Conservation (phyloP, 1,140 invertebrate species). For the Prorops nasuta region DNA sequence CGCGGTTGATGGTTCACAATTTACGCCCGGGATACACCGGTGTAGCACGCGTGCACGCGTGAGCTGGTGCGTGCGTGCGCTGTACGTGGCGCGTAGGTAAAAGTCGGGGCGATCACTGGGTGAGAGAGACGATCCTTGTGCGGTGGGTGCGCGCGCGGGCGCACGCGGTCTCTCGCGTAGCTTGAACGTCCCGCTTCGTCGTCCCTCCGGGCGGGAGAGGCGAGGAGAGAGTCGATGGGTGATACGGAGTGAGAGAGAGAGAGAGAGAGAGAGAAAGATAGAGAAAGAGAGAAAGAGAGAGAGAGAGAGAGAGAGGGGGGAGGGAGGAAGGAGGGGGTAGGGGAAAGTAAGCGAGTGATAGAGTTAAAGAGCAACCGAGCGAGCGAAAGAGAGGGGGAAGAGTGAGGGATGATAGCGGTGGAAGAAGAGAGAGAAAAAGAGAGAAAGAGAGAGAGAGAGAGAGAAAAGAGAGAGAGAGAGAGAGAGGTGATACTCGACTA, state of each 20-base stretch:
- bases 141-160: conserved; percentile 1
- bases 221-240: conserved; percentile 2
- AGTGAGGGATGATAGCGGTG: too few relatives aligned
- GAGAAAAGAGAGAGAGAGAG: conserved; percentile 6
- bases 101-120: too few relatives aligned
- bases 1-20: too few relatives aligned
- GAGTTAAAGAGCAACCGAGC: conserved; percentile 1
- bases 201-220: too few relatives aligned
- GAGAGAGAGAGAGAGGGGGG: neutral
- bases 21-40: too few relatives aligned
- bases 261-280: too few relatives aligned
- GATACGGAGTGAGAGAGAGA: neutral
- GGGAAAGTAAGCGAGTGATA: neutral
- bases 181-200: too few relatives aligned
- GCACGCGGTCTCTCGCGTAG: neutral
- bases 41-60: neutral
- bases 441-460: neutral
- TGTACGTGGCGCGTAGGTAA: neutral
- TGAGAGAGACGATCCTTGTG: too few relatives aligned
- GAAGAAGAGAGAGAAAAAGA: neutral
- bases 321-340: neutral
- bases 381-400: neutral
- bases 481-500: conserved; percentile 33
- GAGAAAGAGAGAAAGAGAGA: neutral
- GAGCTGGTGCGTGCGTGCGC: neutral